These are phyloP conservation scores for Macrotis lagotis DNA, from an alignment of 2,113 vertebrate species.

Conservation along the genomic window DNA sequence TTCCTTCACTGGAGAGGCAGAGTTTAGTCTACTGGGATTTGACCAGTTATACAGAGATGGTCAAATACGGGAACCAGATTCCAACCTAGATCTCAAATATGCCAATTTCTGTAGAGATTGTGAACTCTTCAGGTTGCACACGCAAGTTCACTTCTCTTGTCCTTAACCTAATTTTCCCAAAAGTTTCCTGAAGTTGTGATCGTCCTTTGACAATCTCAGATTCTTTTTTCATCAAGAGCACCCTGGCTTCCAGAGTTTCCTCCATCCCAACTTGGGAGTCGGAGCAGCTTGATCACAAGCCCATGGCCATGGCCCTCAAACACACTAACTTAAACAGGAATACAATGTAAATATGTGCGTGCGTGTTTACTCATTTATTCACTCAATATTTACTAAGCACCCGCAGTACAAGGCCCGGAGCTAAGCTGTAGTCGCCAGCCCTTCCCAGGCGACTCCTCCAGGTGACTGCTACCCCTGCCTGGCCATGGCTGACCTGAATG, in stretches of 20 bases:
- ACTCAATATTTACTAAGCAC: slow-evolving; percentile 73
- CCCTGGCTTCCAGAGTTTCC: slow-evolving; percentile 41
- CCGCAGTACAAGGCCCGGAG: slow-evolving; percentile 36
- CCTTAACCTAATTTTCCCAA: neutral
- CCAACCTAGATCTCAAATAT: neutral
- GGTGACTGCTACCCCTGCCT: neutral
- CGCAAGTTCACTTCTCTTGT: neutral
- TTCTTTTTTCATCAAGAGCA: neutral
- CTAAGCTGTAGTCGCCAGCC: slow-evolving; percentile 25
- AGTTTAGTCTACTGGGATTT: neutral
- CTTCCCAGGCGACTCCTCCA: neutral
- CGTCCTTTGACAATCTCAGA: neutral
- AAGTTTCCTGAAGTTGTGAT: neutral
- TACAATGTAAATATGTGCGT: slow-evolving; percentile 59
- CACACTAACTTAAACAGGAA: slow-evolving; percentile 59
- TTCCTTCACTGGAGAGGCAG: neutral
- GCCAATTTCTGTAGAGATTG: neutral
- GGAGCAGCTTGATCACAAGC: neutral
- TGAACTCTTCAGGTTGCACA: neutral
- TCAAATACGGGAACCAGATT: neutral
- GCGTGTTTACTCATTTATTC: slow-evolving; percentile 72
- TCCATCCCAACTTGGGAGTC: neutral
- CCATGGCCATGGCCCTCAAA: slow-evolving; percentile 66
- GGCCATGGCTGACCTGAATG: neutral
- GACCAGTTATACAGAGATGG: neutral